These are phyloP conservation scores for Polymixis flavicincta DNA, from an alignment of 2,888 invertebrate species.

Conservation along the genomic window DNA sequence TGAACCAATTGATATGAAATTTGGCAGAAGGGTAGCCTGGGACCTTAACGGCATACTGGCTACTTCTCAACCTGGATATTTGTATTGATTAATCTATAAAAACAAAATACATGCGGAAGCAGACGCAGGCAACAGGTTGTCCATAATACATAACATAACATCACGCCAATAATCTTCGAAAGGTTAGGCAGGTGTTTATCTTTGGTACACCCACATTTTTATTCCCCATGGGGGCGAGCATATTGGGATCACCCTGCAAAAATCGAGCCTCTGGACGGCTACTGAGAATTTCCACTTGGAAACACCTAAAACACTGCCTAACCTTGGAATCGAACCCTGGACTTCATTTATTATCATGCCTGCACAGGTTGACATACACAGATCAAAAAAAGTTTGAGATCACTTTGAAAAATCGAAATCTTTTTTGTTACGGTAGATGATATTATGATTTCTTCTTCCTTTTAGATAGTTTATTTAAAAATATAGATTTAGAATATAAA, in stretches of 20 bases:
- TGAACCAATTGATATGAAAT: background rate
- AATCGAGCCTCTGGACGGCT: background rate
- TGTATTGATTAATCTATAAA: background rate
- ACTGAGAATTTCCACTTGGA: background rate
- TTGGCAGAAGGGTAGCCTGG: background rate
- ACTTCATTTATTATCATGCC: background rate
- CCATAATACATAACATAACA: background rate
- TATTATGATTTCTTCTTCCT: too few relatives aligned
- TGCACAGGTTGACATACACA: too few relatives aligned
- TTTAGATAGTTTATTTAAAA: too few relatives aligned
- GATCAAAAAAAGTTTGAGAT: too few relatives aligned
- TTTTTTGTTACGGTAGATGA: too few relatives aligned
- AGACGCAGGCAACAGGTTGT: background rate
- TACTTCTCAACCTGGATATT: background rate
- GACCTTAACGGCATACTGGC: background rate
- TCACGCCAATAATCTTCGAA: background rate
- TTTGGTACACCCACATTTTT: too few relatives aligned
- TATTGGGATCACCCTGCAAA: background rate
- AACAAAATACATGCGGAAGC: background rate
- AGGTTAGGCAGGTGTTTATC: background rate
- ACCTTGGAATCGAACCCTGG: background rate
- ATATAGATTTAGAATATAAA: too few relatives aligned
- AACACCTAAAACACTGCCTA: background rate
- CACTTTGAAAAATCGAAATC: too few relatives aligned
- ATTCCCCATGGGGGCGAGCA: too few relatives aligned